phyloP scores from a whole-genome alignment of 1,140 invertebrate genomes.

The Drosophila elegans region DNA sequence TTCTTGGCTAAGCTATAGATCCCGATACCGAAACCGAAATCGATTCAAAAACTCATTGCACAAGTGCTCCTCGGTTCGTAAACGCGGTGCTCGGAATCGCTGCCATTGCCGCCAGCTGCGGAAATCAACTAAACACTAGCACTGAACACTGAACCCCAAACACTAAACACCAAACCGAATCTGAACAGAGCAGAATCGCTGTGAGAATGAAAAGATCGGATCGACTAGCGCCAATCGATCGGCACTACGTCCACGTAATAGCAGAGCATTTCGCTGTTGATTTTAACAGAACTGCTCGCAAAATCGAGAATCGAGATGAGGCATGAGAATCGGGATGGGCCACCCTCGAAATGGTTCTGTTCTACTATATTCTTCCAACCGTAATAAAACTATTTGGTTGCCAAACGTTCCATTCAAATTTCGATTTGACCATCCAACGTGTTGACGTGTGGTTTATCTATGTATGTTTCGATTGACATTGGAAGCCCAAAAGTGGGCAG shows the following conservation, averaged over 20 bases:
- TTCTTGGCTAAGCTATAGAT: constrained; percentile 1
- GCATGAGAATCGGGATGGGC: background rate
- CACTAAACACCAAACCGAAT: background rate
- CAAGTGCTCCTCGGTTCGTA: background rate
- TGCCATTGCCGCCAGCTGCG: constrained; percentile 17
- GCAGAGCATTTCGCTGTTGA: constrained; percentile 13
- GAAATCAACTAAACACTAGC: constrained; percentile 5
- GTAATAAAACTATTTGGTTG: background rate
- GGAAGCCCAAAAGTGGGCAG: constrained; percentile 20
- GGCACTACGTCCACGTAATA: constrained; percentile 23
- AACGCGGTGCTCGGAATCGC: constrained; percentile 3
- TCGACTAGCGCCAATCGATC: constrained; percentile 34
- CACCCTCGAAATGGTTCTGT: background rate
- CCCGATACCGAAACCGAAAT: constrained; percentile 3
- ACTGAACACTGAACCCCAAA: too few species aligned
- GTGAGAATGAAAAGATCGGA: constrained; percentile 29
- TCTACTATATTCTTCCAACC: background rate
- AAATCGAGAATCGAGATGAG: background rate
- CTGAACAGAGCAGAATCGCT: constrained; percentile 17
- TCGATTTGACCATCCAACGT: background rate
- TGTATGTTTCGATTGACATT: too few species aligned
- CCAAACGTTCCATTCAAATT: constrained; percentile 1
- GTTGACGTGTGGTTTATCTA: background rate
- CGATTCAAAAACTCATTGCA: constrained; percentile 5
- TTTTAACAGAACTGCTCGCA: constrained; percentile 13